These are phyloP conservation scores for Tribolium castaneum DNA, from an alignment of 1,140 invertebrate species.

Conservation along the genomic window DNA sequence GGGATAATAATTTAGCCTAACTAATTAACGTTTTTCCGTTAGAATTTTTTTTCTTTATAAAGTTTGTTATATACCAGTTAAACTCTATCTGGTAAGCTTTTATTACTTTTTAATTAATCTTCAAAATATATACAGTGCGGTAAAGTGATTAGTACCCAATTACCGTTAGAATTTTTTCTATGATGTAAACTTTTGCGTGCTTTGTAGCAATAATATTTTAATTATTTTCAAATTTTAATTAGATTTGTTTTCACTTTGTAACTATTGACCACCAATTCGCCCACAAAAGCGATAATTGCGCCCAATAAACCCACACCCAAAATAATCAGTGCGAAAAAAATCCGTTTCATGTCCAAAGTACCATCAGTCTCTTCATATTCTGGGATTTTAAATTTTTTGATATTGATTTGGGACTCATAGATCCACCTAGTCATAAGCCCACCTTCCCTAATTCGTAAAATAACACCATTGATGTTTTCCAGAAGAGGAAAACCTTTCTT, in stretches of 20 bases:
- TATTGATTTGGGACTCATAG: background rate
- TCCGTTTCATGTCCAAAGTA: background rate
- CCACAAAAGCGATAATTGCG: background rate
- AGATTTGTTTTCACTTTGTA: background rate
- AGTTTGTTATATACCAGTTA: too few species aligned
- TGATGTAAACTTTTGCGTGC: background rate
- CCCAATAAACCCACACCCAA: background rate
- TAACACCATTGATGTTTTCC: background rate
- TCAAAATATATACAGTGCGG: too few species aligned
- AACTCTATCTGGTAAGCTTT: too few species aligned
- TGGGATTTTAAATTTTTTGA: background rate
- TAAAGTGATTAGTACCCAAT: too few species aligned
- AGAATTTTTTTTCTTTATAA: too few species aligned
- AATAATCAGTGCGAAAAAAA: background rate
- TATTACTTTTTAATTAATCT: too few species aligned
- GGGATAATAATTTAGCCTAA: background rate
- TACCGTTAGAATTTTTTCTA: too few species aligned
- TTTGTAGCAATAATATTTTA: too few species aligned
- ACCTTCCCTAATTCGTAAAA: background rate
- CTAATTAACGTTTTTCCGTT: too few species aligned
- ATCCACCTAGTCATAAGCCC: background rate
- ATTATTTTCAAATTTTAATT: background rate
- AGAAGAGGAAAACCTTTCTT: background rate
- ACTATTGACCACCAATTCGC: background rate
- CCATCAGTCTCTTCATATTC: background rate